Base-by-base conservation (phyloP, 2,113 vertebrate genomes). In the Channa argus region DNA sequence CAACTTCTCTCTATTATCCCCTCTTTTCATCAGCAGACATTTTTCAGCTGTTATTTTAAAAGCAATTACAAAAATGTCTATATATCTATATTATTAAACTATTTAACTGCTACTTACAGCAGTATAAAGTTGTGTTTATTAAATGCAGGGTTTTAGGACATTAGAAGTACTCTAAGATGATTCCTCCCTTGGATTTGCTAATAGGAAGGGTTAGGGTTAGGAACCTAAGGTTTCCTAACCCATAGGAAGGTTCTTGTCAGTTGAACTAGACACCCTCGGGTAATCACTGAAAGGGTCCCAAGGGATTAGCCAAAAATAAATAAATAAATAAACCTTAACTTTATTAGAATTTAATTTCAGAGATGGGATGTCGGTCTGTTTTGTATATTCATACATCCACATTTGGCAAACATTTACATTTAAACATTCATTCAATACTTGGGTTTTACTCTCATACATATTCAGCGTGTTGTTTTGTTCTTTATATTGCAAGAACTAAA, bases 291-390 rank as follows among this genome's bases (percentile, higher is more conserved):
- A 68, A 41, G 53, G 44, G 8, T 63, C 53, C 33, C 6, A 44
- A 15, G 37, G 37, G 47, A 67, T 71, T 68, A 58, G 4, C 9
- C 24, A 39, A 10, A 59, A 43, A 58, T 8, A 12, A 39, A 63
- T 41, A 52, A 39, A 13, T 1, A 5, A 6, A 56, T 14, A 11
- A 53, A 56, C 12, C 38, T 50, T 54, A 5, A 44, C 45, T 63
- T 44, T 39, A 60, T 54, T 69, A 56, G 59, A 64, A 73, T 59
- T 80, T 44, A 0, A 47, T 56, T 73, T 56, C 33, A 62, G 11
- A 69, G 45, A 74, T 38, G 5, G 58, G n/a, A 64, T 37, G 12
- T 67, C 47, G 69, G 33, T 6, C 47, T 74, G 45, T 15, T 15
- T 0, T 33, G 6, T 41, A 39, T 51, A 11, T 58, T 12, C 9